Evolutionary conservation across 2,888 invertebrate species (phyloP), one percentile per base, ranked within the genome.

Genomic region (Brachylomia viminalis): DNA sequence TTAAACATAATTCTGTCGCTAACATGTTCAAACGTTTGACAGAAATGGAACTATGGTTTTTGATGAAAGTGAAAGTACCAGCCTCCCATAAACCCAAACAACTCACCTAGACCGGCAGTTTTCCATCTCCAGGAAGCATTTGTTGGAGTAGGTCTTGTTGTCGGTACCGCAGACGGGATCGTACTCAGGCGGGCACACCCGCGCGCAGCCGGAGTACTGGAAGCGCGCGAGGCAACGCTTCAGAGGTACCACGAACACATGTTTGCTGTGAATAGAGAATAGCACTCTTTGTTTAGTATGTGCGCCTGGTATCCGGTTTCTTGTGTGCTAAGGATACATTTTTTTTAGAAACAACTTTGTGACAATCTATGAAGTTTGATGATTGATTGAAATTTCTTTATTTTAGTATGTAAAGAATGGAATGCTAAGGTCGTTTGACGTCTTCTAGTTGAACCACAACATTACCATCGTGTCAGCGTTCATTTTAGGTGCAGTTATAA

Each of bases 161-260:
- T 99, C 99, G 4, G 98, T 98, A n/a, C 99, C 99, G 93, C 99
- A 99, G 11, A 99, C 98, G 0, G 99, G 99, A 91, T 99, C 98
- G 95, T 98, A 99, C 89, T 98, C 98, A 0, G 98, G 97, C 15
- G 98, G 98, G 90, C 99, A 99, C 86, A 99, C 98, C 89, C 98
- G 97, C 67, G 98, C 98, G 90, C 99, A 99, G 68, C 99, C 99
- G 65, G 98, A 97, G 95, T 98, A 98, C 90, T 98, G 97, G 96
- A 99, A 98, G 75, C 98, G 98, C 66, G 98, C 97, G 47, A 99
- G 96, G 93, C 99, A 99, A 58, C 98, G 97, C 92, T 98, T 98
- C 95, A 99, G 97, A 0, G 99, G 99, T n/a, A 99, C 98, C 56
- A 98, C 98, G 94, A 98, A 99, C 68, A 98, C 98, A 96, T 99